These are phyloP conservation scores for Ridgeia piscesae DNA, from an alignment of 1,140 invertebrate genomes.

Conservation along the genomic window DNA sequence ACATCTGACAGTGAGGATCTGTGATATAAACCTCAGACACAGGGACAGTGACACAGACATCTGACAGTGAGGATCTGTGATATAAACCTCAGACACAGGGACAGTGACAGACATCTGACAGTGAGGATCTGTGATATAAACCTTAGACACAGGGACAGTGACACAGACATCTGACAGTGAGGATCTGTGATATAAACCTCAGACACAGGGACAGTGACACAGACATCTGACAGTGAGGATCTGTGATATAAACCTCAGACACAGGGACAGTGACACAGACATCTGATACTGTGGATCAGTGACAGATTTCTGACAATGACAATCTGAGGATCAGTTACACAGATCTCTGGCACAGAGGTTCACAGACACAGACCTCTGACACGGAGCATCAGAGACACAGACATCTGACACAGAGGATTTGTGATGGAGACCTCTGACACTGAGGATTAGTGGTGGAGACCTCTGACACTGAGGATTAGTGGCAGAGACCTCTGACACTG, in stretches of 20 bases:
- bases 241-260: too few species aligned
- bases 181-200: not conserved
- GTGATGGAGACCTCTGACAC: not conserved
- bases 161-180: not conserved
- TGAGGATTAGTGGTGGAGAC: not conserved
- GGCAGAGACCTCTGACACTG: not conserved
- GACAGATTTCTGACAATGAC: too few species aligned
- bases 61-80: not conserved
- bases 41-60: not conserved
- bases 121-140: not conserved
- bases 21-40: not conserved
- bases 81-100: not conserved
- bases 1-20: too few species aligned
- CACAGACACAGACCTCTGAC: too few species aligned
- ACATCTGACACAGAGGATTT: too few species aligned
- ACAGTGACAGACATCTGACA: not conserved
- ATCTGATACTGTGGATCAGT: not conserved
- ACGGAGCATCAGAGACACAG: too few species aligned
- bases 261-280: not conserved
- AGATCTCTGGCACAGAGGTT: too few species aligned
- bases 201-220: conserved; percentile 4
- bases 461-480: not conserved
- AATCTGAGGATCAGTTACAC: too few species aligned
- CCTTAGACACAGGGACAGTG: not conserved
- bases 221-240: too few species aligned